phyloP scores from a whole-genome alignment of 2,113 vertebrate genomes.

The Scomber colias region DNA sequence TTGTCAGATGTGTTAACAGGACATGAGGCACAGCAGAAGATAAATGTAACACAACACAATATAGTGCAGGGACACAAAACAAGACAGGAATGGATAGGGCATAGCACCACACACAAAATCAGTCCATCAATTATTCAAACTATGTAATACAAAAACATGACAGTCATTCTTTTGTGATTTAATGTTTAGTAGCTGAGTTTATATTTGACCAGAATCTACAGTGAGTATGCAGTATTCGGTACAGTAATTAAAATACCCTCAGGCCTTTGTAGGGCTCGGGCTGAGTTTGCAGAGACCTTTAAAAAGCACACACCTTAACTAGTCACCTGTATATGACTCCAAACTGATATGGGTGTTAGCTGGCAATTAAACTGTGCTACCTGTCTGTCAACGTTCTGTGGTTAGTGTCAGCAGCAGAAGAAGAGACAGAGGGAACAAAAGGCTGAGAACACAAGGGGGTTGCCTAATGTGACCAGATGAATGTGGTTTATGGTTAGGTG shows the following conservation, averaged over 20 bases:
- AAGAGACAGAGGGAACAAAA: background rate
- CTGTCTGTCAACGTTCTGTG: constrained; percentile 71
- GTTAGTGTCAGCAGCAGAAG: constrained; percentile 50
- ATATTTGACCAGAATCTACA: background rate
- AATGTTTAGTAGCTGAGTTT: background rate
- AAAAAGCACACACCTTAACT: constrained; percentile 19
- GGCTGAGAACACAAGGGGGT: constrained; percentile 45
- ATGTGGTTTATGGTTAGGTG: constrained; percentile 60
- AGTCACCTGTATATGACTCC: constrained; percentile 42
- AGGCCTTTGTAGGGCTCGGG: no score
- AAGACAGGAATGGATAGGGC: background rate
- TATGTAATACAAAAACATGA: no score
- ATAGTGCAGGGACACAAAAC: background rate
- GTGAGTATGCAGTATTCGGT: background rate
- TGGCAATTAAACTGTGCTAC: constrained; percentile 69
- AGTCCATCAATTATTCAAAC: no score
- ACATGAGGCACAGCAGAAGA: background rate
- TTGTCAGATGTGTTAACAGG: background rate
- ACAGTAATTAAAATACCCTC: background rate
- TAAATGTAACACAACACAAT: background rate
- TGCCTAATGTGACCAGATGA: constrained; percentile 53
- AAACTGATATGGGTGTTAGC: constrained; percentile 75
- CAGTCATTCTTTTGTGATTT: no score
- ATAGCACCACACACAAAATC: no score
- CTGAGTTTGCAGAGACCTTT: background rate